Evolutionary conservation across 2,113 vertebrate species (phyloP).

Genomic region (Etia nguti): DNA sequence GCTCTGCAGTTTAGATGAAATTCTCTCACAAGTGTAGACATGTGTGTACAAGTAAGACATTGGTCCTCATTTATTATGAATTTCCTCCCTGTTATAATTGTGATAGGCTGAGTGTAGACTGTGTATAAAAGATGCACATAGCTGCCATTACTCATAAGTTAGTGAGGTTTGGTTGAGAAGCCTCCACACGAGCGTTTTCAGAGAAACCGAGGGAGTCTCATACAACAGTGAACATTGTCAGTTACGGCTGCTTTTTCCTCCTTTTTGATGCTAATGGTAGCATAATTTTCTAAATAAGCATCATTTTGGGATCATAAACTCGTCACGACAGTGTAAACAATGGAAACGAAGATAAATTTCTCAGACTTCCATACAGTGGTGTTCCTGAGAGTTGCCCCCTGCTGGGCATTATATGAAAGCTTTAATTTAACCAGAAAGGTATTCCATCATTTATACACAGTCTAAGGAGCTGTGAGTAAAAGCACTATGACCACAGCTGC

Average conservation of each 20-base stretch:
- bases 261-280: neutral
- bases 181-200: neutral
- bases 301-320: neutral
- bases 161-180: neutral
- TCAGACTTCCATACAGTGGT: neutral
- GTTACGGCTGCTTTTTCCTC: neutral
- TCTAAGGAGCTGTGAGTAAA: neutral
- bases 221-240: neutral
- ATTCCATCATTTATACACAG: neutral
- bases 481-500: neutral
- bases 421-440: neutral
- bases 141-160: neutral
- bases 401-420: neutral
- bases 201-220: neutral
- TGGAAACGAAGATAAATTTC: neutral
- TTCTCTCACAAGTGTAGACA: conserved; percentile 16
- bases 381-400: neutral
- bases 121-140: neutral
- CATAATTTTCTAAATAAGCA: neutral
- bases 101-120: neutral
- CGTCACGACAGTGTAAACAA: neutral
- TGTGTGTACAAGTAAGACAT: conserved; percentile 32
- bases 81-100: neutral
- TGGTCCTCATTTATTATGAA: conserved; percentile 42
- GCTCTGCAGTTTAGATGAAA: conserved; percentile 6